Percentiles rank a stretch among this genome's conserved stretches.
These are phyloP conservation scores for Sebastes matsubarae DNA, from an alignment of 2,797 vertebrate species.

Conservation along the genomic window DNA sequence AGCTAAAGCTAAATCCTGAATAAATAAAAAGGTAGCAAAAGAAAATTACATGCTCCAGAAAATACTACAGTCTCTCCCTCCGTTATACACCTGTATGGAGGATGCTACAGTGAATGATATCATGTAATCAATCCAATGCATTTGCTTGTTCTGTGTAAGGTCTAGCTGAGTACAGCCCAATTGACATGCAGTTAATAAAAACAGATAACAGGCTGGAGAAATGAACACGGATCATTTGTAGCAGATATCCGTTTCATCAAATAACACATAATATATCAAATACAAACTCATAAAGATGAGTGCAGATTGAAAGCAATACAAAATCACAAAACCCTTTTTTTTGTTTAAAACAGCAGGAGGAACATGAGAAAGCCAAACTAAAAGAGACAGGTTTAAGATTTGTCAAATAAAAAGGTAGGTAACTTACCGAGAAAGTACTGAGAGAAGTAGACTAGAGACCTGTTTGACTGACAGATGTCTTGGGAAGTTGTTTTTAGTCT, in stretches of 20 bases:
- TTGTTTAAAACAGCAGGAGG: neutral
- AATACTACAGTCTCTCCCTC: neutral
- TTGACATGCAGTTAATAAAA: neutral
- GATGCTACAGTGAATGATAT: neutral
- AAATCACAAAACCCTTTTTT: neutral
- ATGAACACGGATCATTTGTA: too few species aligned
- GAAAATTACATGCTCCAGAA: neutral
- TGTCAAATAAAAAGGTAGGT: neutral
- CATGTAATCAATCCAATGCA: neutral
- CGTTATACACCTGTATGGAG: neutral
- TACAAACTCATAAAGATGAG: neutral
- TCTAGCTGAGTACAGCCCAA: neutral
- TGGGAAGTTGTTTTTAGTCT: neutral
- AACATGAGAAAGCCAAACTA: neutral
- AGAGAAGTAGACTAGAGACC: neutral
- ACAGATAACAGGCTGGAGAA: neutral
- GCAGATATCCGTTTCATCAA: neutral
- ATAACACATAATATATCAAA: neutral
- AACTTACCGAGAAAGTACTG: constrained; percentile 51
- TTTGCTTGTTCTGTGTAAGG: neutral
- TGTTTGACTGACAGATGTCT: constrained; percentile 1
- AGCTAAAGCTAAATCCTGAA: neutral
- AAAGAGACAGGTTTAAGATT: neutral
- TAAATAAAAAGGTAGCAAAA: neutral
- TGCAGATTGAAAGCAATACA: neutral